Conservation (phyloP, 2,113 vertebrate species). For the Crotalus tigris region DNA sequence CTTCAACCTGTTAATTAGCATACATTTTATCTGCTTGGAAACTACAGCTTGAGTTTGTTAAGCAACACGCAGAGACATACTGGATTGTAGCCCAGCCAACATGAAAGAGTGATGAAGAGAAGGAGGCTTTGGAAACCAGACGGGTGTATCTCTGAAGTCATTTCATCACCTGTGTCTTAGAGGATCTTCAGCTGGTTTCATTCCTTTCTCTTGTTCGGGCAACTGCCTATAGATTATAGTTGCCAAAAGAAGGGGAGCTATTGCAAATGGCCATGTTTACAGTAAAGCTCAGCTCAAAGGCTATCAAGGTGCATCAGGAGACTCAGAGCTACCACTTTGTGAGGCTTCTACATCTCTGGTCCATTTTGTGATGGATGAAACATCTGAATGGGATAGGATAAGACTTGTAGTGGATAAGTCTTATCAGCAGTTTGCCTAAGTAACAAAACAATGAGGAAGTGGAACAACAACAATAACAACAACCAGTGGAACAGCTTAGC, state of each 20-base stretch:
- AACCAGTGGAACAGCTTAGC: no score
- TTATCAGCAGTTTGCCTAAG: neutral
- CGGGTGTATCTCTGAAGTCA: slow-evolving; percentile 36
- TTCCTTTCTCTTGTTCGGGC: neutral
- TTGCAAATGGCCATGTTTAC: neutral
- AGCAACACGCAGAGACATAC: slow-evolving; percentile 44
- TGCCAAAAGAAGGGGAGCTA: neutral
- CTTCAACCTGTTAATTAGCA: slow-evolving; percentile 81
- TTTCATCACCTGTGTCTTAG: slow-evolving; percentile 38
- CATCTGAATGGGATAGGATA: neutral
- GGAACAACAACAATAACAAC: no score
- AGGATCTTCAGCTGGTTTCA: slow-evolving; percentile 22
- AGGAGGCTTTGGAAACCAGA: slow-evolving; percentile 32
- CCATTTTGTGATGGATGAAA: neutral
- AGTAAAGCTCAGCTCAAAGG: neutral
- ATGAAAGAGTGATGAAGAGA: slow-evolving; percentile 42
- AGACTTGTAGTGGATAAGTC: neutral
- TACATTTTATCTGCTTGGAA: slow-evolving; percentile 83
- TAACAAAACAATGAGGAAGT: neutral
- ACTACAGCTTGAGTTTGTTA: slow-evolving; percentile 70
- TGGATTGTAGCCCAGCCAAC: slow-evolving; percentile 44
- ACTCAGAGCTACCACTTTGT: neutral
- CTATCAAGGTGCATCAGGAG: neutral
- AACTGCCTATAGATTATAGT: neutral
- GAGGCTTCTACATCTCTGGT: neutral